A percentile compares a stretch with the other conserved stretches of the same genome.
Evolutionary conservation across 2,113 vertebrate species (phyloP).

Genomic region (Dicentrarchus labrax): DNA sequence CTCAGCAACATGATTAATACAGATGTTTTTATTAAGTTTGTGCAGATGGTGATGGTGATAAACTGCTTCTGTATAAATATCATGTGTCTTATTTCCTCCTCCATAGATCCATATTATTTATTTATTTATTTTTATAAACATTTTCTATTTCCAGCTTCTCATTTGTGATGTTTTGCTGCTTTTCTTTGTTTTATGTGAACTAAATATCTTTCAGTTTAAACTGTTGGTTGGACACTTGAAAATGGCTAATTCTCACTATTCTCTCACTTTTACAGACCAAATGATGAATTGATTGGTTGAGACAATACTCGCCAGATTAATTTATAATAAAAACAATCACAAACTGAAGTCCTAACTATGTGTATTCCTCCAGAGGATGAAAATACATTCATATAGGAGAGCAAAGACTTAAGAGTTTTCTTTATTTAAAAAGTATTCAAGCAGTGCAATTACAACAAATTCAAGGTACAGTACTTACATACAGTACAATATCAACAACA

Average conservation of each 20-base stretch:
- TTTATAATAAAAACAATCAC: neutral
- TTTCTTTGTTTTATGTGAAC: neutral
- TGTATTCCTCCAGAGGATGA: neutral
- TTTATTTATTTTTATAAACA: too few relatives aligned
- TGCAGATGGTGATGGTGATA: neutral
- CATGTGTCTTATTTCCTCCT: neutral
- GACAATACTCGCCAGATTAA: neutral
- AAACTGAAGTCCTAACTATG: neutral
- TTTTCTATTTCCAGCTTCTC: too few relatives aligned
- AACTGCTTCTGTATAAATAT: neutral
- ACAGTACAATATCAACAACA: conserved; percentile 51
- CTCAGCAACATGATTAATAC: neutral
- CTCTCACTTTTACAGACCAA: neutral
- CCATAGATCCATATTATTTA: neutral
- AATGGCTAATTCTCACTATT: too few relatives aligned
- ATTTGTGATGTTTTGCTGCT: neutral
- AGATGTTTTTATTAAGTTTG: neutral
- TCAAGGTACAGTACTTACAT: conserved; percentile 63
- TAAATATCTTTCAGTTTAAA: neutral
- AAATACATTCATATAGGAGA: neutral
- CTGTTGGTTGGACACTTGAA: neutral
- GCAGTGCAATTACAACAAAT: conserved; percentile 69
- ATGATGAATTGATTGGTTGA: neutral
- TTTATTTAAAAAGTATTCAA: conserved; percentile 67
- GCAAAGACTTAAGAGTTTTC: neutral